Conservation (phyloP, 2,113 vertebrate species). For the Pogonocichla stellata region DNA sequence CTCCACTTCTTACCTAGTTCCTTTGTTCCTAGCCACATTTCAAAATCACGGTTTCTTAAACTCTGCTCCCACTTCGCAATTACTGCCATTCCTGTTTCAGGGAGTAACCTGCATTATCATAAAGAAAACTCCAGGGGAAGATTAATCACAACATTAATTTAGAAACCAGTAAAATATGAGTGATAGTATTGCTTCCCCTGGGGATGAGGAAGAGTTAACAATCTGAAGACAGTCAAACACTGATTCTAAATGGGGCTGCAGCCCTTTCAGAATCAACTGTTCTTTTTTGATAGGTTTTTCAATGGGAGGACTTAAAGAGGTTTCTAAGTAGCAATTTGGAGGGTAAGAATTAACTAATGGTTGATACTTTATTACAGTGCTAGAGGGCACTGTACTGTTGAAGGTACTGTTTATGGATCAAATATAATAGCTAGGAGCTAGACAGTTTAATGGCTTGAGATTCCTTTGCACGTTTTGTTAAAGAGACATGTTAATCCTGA, state of each 20-base stretch:
- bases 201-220: not conserved
- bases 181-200: not conserved
- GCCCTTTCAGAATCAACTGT: not conserved
- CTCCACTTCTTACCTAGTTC: not conserved
- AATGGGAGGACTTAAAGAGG: not conserved
- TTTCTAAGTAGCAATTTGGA: not conserved
- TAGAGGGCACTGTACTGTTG: constrained; percentile 49
- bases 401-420: constrained; percentile 44
- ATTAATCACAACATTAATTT: not conserved
- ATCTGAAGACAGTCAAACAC: not conserved
- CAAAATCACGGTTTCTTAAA: not conserved
- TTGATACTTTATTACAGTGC: constrained; percentile 35
- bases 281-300: not conserved
- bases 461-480: not conserved
- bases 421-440: constrained; percentile 8
- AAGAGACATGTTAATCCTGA: not conserved
- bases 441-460: constrained; percentile 37
- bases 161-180: not conserved
- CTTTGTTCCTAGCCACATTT: not conserved
- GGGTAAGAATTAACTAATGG: not conserved
- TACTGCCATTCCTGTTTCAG: not conserved
- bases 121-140: not conserved
- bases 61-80: not conserved
- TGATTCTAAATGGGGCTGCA: not conserved
- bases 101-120: not conserved